Evolutionary conservation across 2,113 vertebrate genomes (phyloP).

Genomic region (Hippocampus comes): DNA sequence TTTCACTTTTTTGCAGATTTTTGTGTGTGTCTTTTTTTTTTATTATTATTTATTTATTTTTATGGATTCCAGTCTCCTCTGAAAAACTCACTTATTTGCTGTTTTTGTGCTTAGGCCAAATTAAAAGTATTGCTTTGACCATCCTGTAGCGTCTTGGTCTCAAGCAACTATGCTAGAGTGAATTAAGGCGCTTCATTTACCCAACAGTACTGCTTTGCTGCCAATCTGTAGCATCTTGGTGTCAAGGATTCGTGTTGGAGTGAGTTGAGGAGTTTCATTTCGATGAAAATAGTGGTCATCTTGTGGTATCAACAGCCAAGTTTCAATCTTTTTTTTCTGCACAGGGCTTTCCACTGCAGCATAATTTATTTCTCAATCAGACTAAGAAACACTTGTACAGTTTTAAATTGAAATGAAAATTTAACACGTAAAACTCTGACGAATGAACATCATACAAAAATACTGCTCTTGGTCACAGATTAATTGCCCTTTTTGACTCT

Average conservation of each 20-base stretch:
- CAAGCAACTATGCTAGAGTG: too few species aligned
- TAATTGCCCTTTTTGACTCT: not conserved
- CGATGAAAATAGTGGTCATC: not conserved
- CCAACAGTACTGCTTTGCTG: not conserved
- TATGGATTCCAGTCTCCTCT: too few species aligned
- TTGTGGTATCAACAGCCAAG: not conserved
- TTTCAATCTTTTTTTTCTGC: too few species aligned
- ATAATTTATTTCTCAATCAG: not conserved
- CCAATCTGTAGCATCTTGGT: not conserved
- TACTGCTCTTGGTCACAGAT: not conserved
- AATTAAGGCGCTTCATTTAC: not conserved
- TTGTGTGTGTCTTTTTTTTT: too few species aligned
- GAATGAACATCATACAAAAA: conserved; percentile 1
- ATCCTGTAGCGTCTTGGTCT: too few species aligned
- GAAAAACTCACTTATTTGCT: too few species aligned
- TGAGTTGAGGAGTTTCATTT: not conserved
- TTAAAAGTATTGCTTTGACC: too few species aligned
- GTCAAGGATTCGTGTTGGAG: not conserved
- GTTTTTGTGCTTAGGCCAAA: too few species aligned
- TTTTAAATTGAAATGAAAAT: not conserved
- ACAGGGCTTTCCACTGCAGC: too few species aligned
- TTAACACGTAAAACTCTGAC: not conserved
- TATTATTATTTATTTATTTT: too few species aligned
- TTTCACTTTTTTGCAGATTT: too few species aligned
- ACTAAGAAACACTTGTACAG: not conserved